Evolutionary conservation across 2,888 invertebrate genomes (phyloP).

Genomic region (Drosophila ustulata): DNA sequence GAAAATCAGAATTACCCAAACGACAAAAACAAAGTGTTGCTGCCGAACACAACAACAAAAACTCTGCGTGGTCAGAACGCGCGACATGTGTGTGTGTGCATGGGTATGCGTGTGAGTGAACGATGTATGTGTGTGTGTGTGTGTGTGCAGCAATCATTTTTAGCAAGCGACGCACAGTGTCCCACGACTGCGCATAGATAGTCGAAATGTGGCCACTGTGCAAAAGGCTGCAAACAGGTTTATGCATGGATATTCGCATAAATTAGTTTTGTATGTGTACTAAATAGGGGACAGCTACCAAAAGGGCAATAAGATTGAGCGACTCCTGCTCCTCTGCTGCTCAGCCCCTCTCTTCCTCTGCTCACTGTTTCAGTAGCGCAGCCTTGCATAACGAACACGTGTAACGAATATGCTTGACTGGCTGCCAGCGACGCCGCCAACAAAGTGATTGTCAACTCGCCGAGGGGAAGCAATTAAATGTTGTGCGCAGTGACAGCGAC

Average conservation of each 20-base stretch:
- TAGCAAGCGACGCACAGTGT: conserved; percentile 70
- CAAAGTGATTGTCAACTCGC: conserved; percentile 66
- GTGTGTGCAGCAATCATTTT: conserved; percentile 68
- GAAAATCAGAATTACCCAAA: conserved; percentile 72
- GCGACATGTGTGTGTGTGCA: conserved; percentile 30
- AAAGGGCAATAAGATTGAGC: conserved; percentile 67
- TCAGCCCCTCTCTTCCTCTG: conserved; percentile 5
- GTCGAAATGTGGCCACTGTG: conserved; percentile 48
- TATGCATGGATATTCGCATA: conserved; percentile 73
- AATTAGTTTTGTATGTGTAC: conserved; percentile 48
- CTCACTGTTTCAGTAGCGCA: conserved; percentile 57
- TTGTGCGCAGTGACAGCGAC: conserved; percentile 36
- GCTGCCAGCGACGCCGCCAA: conserved; percentile 31
- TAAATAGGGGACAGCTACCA: conserved; percentile 29
- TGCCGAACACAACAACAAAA: conserved; percentile 50
- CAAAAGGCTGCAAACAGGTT: conserved; percentile 57
- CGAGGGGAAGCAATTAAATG: conserved; percentile 54
- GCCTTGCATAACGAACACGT: conserved; percentile 81
- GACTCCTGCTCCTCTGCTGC: conserved; percentile 32
- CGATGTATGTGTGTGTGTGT: conserved; percentile 7
- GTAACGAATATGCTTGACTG: conserved; percentile 78
- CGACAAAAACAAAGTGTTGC: conserved; percentile 69
- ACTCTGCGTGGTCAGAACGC: conserved; percentile 67
- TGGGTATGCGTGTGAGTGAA: conserved; percentile 18
- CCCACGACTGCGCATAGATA: conserved; percentile 30